Conservation (phyloP, 2,888 invertebrate species). For the Scaptomyza caliginosa region DNA sequence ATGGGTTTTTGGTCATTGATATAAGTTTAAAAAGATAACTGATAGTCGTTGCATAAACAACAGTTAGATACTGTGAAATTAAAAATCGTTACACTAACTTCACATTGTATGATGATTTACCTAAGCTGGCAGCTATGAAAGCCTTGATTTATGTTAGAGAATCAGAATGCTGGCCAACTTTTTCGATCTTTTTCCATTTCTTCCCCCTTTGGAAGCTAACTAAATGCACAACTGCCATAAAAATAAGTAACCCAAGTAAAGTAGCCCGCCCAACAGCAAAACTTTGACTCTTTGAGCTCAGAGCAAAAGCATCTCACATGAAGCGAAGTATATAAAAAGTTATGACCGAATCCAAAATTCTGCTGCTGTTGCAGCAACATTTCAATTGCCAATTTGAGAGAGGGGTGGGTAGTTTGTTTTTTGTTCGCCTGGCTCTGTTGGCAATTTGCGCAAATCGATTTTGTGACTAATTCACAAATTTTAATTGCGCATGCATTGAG, state of each 20-base stretch:
- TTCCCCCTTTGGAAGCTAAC: slow-evolving; percentile 21
- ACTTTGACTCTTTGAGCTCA: slow-evolving; percentile 39
- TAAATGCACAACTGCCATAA: slow-evolving; percentile 53
- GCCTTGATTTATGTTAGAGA: slow-evolving; percentile 36
- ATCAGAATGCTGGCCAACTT: slow-evolving; percentile 37
- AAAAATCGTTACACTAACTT: slow-evolving; percentile 13
- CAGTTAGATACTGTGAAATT: slow-evolving; percentile 17
- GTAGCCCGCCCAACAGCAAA: slow-evolving; percentile 26
- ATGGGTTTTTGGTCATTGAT: neutral
- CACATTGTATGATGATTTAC: slow-evolving; percentile 41
- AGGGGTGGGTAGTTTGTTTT: neutral
- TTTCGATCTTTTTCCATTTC: neutral
- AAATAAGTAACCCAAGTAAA: slow-evolving; percentile 37
- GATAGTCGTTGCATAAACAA: neutral
- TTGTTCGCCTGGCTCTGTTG: slow-evolving; percentile 15
- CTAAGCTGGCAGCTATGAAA: slow-evolving; percentile 29
- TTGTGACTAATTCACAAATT: slow-evolving; percentile 74
- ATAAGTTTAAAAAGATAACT: too few species aligned
- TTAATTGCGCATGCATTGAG: slow-evolving; percentile 72
- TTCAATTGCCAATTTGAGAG: slow-evolving; percentile 46
- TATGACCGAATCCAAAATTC: slow-evolving; percentile 26
- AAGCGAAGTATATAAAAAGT: slow-evolving; percentile 51
- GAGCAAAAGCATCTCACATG: slow-evolving; percentile 29
- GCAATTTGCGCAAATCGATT: slow-evolving; percentile 70
- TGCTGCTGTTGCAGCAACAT: slow-evolving; percentile 25